Conservation (phyloP, 1,140 invertebrate species). For the Pomacea maculata region DNA sequence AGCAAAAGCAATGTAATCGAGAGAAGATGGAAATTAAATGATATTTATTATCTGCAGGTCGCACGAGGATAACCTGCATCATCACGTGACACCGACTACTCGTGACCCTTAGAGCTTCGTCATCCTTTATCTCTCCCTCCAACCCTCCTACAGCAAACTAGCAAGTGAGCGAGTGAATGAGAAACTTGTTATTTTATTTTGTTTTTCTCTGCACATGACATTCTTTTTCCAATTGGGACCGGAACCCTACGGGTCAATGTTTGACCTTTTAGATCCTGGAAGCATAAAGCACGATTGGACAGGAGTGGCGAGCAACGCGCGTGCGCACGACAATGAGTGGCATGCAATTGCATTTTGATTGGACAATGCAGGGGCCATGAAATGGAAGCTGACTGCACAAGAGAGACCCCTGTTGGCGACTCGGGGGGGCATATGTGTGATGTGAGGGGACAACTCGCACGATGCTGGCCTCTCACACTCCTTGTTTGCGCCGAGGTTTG, state of each 20-base stretch:
- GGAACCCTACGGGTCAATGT: background rate
- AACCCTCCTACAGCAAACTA: too few species aligned
- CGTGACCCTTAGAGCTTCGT: too few species aligned
- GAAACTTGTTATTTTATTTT: too few species aligned
- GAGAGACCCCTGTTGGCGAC: background rate
- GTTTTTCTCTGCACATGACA: background rate
- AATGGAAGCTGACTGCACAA: background rate
- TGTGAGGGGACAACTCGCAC: background rate
- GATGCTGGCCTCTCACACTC: background rate
- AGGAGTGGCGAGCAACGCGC: background rate
- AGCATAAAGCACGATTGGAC: too few species aligned
- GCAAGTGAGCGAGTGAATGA: too few species aligned
- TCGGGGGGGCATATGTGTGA: background rate
- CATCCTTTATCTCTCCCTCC: too few species aligned
- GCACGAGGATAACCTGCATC: too few species aligned
- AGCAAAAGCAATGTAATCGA: too few species aligned
- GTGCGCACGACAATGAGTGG: slow-evolving; percentile 1
- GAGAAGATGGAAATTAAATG: too few species aligned
- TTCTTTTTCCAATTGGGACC: background rate
- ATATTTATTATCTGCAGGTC: too few species aligned
- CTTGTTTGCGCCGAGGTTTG: background rate
- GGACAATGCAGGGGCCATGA: background rate
- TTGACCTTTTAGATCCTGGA: background rate
- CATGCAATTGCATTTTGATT: slow-evolving; percentile 8
- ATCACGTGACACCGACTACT: too few species aligned